phyloP scores from a whole-genome alignment of 2,888 invertebrate species.

The Meiosimyza platycephala region DNA sequence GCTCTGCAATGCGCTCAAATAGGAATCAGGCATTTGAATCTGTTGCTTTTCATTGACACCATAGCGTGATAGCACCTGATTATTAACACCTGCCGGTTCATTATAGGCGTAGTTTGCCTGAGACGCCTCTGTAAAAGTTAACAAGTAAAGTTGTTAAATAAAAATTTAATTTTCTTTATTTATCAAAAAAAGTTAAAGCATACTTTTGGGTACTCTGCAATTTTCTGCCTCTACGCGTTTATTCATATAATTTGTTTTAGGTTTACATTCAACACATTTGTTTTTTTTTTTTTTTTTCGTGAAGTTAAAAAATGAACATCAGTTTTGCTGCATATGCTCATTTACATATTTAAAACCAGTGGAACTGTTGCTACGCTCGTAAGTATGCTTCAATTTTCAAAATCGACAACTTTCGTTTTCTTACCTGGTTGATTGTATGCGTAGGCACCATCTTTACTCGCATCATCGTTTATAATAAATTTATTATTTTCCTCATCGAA shows the following conservation, averaged over 20 bases:
- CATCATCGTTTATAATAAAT: constrained; percentile 48
- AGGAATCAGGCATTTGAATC: constrained; percentile 73
- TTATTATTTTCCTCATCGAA: constrained; percentile 59
- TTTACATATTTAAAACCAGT: too few species aligned
- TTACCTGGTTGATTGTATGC: constrained; percentile 61
- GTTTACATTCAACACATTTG: too few species aligned
- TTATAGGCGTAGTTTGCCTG: constrained; percentile 64
- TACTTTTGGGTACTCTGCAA: too few species aligned
- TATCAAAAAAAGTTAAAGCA: neutral
- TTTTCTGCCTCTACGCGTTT: too few species aligned
- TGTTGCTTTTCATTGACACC: constrained; percentile 72
- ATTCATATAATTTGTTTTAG: too few species aligned
- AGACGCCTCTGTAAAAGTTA: constrained; percentile 66
- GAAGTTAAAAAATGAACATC: too few species aligned
- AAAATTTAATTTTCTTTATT: neutral
- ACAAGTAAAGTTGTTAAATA: neutral
- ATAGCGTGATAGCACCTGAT: constrained; percentile 65
- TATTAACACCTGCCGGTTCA: constrained; percentile 42
- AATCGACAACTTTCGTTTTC: constrained; percentile 2
- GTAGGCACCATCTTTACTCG: constrained; percentile 53
- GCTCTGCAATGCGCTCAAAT: constrained; percentile 69
- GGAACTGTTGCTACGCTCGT: too few species aligned
- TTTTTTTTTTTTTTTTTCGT: too few species aligned
- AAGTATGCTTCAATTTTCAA: neutral
- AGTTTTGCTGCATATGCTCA: too few species aligned